Base-by-base conservation (phyloP, 2,113 vertebrate species). In the Mastomys coucha region DNA sequence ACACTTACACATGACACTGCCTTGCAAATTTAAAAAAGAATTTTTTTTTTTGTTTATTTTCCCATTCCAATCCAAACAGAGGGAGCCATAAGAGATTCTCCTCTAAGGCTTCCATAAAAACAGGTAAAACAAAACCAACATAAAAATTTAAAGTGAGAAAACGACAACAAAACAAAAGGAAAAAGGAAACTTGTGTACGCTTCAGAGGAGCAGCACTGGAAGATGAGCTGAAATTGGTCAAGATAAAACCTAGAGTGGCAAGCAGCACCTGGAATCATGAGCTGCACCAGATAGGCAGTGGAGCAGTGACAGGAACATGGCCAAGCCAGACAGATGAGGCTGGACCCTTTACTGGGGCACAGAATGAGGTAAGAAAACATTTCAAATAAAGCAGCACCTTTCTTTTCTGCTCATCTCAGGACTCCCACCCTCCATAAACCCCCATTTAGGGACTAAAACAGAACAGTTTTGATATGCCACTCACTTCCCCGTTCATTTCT, bases 351-450 rank as follows among this genome's bases (percentile, higher is more conserved):
- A 94, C 16, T 93, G 89, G 97, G 95, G 89, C 91, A 97, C 93
- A 96, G 84, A 97, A 98, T 98, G 98, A 98, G 98, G 97, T 98
- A 98, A 98, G 97, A 97, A 98, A 98, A 97, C 97, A 97, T 97
- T 98, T 98, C 96, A 98, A 98, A 98, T 94, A 96, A 97, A 98
- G 98, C 98, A 98, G 97, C 98, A 98, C 98, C 97, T 58, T 97
- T 97, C 93, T 2, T 65, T 97, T 97, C 94, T 3, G 89, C 93
- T 97, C 92, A 96, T 58, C 78, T 95, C 85, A 73, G 63, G 93
- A 90, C 87, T 92, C 95, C 91, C 93, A 88, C n/a, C 53, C 69
- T 63, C 95, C 78, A 89, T 72, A 73, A 89, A 87, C 69, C 81
- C 58, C 87, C 53, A 1, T 53, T 49, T 39, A 90, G 33, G 94